Conservation (phyloP, 2,797 vertebrate species). For the Argentina silus region DNA sequence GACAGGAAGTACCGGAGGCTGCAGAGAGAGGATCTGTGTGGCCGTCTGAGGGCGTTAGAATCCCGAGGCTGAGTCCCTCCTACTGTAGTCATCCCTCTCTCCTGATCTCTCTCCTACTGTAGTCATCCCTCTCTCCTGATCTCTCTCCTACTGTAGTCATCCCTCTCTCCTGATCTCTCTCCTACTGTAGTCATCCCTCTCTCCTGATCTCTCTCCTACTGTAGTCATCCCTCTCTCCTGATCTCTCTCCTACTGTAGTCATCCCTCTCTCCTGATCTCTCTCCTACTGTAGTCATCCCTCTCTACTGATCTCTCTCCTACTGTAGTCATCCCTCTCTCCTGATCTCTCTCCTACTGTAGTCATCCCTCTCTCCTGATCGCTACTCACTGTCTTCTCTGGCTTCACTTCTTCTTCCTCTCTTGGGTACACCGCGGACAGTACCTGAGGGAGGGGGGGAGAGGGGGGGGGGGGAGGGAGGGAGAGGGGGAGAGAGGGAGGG, state of each 20-base stretch:
- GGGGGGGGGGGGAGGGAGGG: constrained; percentile 1
- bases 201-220: constrained; percentile 14
- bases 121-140: constrained; percentile 22
- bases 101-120: constrained; percentile 10
- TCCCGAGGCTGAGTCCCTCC: too few relatives aligned
- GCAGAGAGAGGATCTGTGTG: not conserved
- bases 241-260: constrained; percentile 4
- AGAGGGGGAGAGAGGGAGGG: not conserved
- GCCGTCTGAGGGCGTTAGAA: too few relatives aligned
- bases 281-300: not conserved
- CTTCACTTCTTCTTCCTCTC: constrained; percentile 63
- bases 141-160: constrained; percentile 7
- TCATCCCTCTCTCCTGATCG: constrained; percentile 26
- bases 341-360: not conserved
- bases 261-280: constrained; percentile 28
- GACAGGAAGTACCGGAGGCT: not conserved
- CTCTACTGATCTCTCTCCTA: constrained; percentile 29
- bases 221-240: constrained; percentile 19
- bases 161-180: constrained; percentile 25
- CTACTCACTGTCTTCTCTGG: constrained; percentile 14
- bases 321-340: not conserved
- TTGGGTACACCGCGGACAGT: constrained; percentile 60
- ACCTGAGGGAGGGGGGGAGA: constrained; percentile 13
- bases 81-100: constrained; percentile 10
- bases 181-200: constrained; percentile 5